Conservation (phyloP, 2,797 vertebrate genomes). For the Clarias pachynema region DNA sequence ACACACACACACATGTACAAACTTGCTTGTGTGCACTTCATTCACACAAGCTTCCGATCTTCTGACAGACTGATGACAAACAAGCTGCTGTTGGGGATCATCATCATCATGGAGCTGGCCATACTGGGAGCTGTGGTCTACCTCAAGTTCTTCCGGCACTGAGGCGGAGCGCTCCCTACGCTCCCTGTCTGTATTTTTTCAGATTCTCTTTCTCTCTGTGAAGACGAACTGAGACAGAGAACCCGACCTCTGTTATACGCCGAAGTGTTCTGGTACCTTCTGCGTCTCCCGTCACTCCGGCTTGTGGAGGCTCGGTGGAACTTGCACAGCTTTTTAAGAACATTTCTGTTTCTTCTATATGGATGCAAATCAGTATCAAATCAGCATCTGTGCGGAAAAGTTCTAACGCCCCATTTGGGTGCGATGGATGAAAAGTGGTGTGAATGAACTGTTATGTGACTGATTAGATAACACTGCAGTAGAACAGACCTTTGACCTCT, state of each 20-base stretch:
- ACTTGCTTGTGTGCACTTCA: not conserved
- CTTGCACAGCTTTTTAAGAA: slow-evolving; percentile 13
- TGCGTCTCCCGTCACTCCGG: not conserved
- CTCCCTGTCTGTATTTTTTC: slow-evolving; percentile 8
- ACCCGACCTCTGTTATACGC: not conserved
- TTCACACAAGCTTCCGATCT: slow-evolving; percentile 30
- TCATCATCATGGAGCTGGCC: slow-evolving; percentile 91
- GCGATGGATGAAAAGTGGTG: not conserved
- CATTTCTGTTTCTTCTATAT: not conserved
- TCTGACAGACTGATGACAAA: slow-evolving; percentile 87
- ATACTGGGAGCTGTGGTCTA: slow-evolving; percentile 92
- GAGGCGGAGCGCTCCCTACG: not conserved
- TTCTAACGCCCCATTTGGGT: not conserved
- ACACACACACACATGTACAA: not conserved
- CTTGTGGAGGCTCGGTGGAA: not conserved
- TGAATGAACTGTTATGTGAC: not conserved
- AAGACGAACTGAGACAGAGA: not conserved
- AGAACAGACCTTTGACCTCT: slow-evolving; percentile 13
- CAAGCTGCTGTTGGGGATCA: slow-evolving; percentile 87
- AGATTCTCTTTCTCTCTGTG: not conserved
- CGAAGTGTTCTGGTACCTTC: not conserved
- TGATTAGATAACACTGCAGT: not conserved
- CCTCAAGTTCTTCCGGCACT: slow-evolving; percentile 88
- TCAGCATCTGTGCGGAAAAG: not conserved
- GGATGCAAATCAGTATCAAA: not conserved